Percentiles rank a stretch among this genome's conserved stretches.
phyloP scores from a whole-genome alignment of 2,888 invertebrate species.

The Harpagoxenus sublaevis region DNA sequence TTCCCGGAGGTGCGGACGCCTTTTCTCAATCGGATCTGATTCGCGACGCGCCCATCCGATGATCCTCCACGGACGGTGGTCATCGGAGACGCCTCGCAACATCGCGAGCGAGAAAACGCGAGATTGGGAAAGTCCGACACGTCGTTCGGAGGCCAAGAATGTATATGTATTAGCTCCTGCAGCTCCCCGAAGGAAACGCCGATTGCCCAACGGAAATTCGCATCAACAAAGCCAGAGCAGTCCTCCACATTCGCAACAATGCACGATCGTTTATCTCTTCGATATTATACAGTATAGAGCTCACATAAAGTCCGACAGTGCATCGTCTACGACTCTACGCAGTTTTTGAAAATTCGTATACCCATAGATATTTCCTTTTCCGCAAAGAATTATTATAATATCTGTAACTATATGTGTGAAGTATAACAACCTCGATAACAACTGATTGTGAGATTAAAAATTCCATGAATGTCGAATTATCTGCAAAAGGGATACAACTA shows the following conservation, averaged over 20 bases:
- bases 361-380: neutral
- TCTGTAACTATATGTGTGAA: neutral
- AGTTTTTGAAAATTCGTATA: neutral
- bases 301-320: neutral
- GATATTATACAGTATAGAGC: neutral
- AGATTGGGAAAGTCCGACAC: constrained; percentile 39
- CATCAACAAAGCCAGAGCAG: neutral
- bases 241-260: neutral
- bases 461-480: neutral
- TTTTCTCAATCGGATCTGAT: constrained; percentile 41
- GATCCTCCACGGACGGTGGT: constrained; percentile 42
- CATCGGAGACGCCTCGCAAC: constrained; percentile 43
- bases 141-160: constrained; percentile 30
- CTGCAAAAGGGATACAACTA: neutral
- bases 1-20: neutral
- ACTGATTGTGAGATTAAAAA: neutral
- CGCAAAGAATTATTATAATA: neutral
- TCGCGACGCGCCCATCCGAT: constrained; percentile 18
- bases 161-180: constrained; percentile 5
- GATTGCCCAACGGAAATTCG: constrained; percentile 23
- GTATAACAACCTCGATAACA: neutral
- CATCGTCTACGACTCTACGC: neutral
- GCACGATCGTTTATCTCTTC: neutral
- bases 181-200: constrained; percentile 4
- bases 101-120: constrained; percentile 39